A percentile compares a stretch with the other conserved stretches of the same genome.
Evolutionary conservation across 2,113 vertebrate genomes (phyloP).

Genomic region (Phalacrocorax aristotelis): DNA sequence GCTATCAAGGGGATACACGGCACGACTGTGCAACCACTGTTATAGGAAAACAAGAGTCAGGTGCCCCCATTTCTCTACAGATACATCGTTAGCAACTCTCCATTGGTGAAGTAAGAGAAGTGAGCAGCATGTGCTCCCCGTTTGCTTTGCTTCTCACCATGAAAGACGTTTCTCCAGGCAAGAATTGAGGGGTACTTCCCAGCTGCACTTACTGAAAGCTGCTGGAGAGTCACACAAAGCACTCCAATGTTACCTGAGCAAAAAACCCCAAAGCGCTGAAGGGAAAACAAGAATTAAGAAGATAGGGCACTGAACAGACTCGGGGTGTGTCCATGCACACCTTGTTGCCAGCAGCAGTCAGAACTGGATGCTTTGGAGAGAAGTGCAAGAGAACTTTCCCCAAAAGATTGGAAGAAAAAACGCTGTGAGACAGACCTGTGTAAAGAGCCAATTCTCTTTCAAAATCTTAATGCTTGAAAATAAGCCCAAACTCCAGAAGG

Average conservation of each 20-base stretch:
- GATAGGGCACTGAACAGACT: neutral
- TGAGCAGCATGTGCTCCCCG: rapidly evolving
- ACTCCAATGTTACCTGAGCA: neutral
- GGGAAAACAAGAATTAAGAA: neutral
- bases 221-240: neutral
- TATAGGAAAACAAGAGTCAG: neutral
- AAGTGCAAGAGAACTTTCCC: neutral
- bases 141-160: neutral
- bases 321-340: neutral
- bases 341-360: neutral
- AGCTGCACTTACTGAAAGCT: neutral
- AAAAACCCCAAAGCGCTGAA: neutral
- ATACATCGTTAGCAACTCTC: neutral
- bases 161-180: neutral
- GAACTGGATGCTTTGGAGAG: neutral
- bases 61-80: neutral
- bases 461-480: neutral
- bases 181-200: neutral
- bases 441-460: neutral
- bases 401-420: neutral
- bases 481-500: neutral
- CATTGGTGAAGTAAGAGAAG: neutral
- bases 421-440: neutral
- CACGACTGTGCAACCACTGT: neutral
- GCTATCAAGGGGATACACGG: no score